Percentiles rank a stretch among this genome's conserved stretches.
phyloP scores from a whole-genome alignment of 2,888 invertebrate species.

The Automeris io region DNA sequence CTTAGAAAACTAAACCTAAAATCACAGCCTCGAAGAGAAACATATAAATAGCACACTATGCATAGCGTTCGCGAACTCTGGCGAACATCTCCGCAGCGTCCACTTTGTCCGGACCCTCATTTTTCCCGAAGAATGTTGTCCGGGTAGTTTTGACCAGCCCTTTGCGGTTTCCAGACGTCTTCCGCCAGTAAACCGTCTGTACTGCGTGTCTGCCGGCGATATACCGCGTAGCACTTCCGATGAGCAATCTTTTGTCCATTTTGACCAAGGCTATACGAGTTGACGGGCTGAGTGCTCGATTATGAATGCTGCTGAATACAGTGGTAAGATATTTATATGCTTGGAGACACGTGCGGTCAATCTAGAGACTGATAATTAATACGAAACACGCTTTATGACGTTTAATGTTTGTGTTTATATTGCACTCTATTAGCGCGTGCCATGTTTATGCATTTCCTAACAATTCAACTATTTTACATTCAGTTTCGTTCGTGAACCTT shows the following conservation, averaged over 20 bases:
- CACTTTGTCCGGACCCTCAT: constrained; percentile 58
- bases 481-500: too few species aligned
- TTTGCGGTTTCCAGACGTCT: constrained; percentile 61
- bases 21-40: constrained; percentile 32
- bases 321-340: constrained; percentile 31
- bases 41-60: constrained; percentile 22
- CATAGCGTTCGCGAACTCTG: constrained; percentile 59
- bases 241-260: constrained; percentile 75
- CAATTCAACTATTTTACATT: neutral
- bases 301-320: constrained; percentile 2
- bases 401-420: constrained; percentile 40
- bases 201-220: constrained; percentile 85
- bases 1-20: constrained; percentile 5
- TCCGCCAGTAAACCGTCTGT: constrained; percentile 87
- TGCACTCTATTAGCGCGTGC: constrained; percentile 54
- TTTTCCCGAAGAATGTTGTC: constrained; percentile 76
- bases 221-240: constrained; percentile 83
- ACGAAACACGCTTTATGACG: constrained; percentile 31
- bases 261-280: constrained; percentile 13
- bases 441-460: neutral
- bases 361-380: constrained; percentile 34
- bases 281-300: constrained; percentile 8
- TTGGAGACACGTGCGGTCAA: constrained; percentile 37
- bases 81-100: constrained; percentile 69
- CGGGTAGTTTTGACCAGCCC: constrained; percentile 75